These are phyloP conservation scores for Tachina fera DNA, from an alignment of 2,888 invertebrate species.

Conservation along the genomic window DNA sequence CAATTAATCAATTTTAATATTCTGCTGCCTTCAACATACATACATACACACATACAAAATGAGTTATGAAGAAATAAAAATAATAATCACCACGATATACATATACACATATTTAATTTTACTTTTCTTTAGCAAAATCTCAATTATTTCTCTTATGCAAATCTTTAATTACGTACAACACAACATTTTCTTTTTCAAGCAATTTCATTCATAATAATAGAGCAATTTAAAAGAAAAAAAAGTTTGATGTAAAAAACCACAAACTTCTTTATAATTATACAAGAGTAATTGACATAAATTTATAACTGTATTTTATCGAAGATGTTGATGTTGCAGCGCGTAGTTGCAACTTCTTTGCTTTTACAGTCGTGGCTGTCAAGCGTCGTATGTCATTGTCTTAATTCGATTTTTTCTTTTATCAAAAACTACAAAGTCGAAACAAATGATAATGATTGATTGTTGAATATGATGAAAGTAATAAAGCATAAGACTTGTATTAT, in stretches of 20 bases:
- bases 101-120: not conserved
- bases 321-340: conserved; percentile 9
- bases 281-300: conserved; percentile 15
- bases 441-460: not conserved
- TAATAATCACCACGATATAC: not conserved
- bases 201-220: conserved; percentile 38
- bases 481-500: conserved; percentile 19
- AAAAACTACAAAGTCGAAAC: not conserved
- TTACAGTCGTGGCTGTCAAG: conserved; percentile 44
- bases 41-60: not conserved
- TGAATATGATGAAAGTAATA: not conserved
- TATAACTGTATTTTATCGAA: conserved; percentile 30
- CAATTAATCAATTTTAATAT: conserved; percentile 1
- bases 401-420: conserved; percentile 19
- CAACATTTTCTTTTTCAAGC: conserved; percentile 27
- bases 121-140: conserved; percentile 30
- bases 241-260: not conserved
- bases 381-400: conserved; percentile 49
- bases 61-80: not conserved
- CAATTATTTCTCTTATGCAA: conserved; percentile 46
- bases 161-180: conserved; percentile 33
- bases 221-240: conserved; percentile 30
- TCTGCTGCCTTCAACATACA: too few relatives aligned
- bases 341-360: conserved; percentile 6
- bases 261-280: conserved; percentile 18